Base-by-base conservation (phyloP, 1,140 invertebrate species). In the Kradibia gibbosae region DNA sequence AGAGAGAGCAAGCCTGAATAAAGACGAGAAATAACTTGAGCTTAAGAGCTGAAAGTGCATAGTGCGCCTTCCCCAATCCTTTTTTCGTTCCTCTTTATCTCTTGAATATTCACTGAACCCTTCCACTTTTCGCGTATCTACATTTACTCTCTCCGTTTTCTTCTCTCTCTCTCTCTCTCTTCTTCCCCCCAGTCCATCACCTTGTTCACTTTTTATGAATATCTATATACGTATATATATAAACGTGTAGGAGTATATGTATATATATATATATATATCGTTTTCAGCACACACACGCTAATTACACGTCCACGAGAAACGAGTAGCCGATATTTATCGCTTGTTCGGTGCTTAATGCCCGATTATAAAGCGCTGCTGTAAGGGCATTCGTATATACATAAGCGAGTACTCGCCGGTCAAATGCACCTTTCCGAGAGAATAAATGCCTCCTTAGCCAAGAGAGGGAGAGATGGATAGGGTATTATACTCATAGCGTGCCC, bases 291-390 rank as follows among this genome's bases (percentile, higher is more conserved):
- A 48, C 81, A 11, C 17, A 45, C 53, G 28, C 65, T 83, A 83
- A 83, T 79, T 83, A 53, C 78, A 86, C 81, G 81, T 65, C 82
- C 82, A 82, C 65, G 57, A 70, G 73, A 78, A 73, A 80, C 50
- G 78, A 48, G 78, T 80, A 80, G 78, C 78, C 71, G 78, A 73
- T 80, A 80, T 80, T 80, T 80, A 80, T 80, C 78, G 70, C 71
- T 15, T 45, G 50, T 53, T 48, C 53, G 70, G 67, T n/a, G 39
- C 71, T 83, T 84, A 84, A 84, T 83, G 55, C n/a, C 65, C 82
- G 55, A 81, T 84, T 83, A 83, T 83, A 79, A 79, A 57, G 39
- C 31, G 48, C n/a, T 67, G 53, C 73, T 22, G 53, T 65, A 65
- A 77, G 57, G 53, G 73, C 73, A 36, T 15, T 28, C 25, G 31